Percentiles rank a stretch among this genome's conserved stretches.
Evolutionary conservation across 37 sponge, comb jelly and placozoan species (phyloP).

Genomic region (Ephydatia muelleri): DNA sequence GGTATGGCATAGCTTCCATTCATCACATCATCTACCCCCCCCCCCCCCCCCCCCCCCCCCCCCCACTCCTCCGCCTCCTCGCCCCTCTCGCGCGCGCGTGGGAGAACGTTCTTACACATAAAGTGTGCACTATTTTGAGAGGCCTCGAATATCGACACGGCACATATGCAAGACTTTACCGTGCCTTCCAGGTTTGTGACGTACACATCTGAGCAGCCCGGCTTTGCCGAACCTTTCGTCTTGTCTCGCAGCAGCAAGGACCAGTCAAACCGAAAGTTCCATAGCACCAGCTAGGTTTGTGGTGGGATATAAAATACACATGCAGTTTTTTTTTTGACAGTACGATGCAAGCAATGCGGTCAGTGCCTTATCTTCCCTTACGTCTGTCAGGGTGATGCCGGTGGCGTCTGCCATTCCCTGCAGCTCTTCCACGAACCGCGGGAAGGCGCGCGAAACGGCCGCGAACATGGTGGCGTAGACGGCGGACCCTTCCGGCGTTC

Average conservation of each 20-base stretch:
- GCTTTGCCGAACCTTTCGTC: neutral
- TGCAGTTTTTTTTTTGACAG: too few relatives aligned
- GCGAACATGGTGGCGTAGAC: slow-evolving; percentile 11
- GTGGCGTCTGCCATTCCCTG: neutral
- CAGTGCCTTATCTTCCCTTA: neutral
- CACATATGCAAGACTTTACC: too few relatives aligned
- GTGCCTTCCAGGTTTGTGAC: neutral
- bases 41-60: too few relatives aligned
- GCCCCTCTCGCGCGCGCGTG: too few relatives aligned
- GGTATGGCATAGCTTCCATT: too few relatives aligned
- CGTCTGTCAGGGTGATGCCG: slow-evolving; percentile 10
- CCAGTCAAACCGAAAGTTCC: slow-evolving; percentile 40
- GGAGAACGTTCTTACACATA: too few relatives aligned
- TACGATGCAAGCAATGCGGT: too few relatives aligned
- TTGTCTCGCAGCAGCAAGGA: neutral
- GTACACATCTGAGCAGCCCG: slow-evolving; percentile 25
- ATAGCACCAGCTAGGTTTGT: slow-evolving; percentile 11
- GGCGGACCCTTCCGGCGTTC: slow-evolving; percentile 9
- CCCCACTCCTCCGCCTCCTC: too few relatives aligned
- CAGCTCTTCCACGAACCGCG: slow-evolving; percentile 15
- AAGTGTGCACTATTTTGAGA: too few relatives aligned
- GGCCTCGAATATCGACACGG: too few relatives aligned
- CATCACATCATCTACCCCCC: too few relatives aligned
- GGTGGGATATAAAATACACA: too few relatives aligned
- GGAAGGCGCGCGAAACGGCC: neutral